Percentiles rank a stretch among this genome's conserved stretches.
Evolutionary conservation across 1,140 invertebrate genomes (phyloP).

Genomic region (Ctenoplectra terminalis): DNA sequence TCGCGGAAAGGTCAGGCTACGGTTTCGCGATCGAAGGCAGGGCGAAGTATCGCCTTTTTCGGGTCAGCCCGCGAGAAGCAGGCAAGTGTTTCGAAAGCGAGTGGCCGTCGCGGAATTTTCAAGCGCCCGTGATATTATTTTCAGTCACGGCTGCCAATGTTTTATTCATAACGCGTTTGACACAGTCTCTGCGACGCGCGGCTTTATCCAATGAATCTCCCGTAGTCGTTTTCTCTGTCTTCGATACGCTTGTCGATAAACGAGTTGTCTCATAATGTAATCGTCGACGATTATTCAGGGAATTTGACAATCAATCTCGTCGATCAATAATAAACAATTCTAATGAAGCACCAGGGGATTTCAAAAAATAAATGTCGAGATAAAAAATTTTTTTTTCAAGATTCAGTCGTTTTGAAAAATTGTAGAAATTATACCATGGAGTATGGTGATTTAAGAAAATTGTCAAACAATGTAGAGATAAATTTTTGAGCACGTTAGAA

Average conservation of each 20-base stretch:
- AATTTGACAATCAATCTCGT: background rate
- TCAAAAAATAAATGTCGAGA: background rate
- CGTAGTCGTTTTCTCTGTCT: background rate
- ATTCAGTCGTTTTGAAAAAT: no score
- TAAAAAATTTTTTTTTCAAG: no score
- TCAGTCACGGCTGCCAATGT: constrained; percentile 4
- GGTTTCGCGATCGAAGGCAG: background rate
- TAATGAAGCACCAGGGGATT: background rate
- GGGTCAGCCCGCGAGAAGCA: background rate
- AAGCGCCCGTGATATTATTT: constrained; percentile 21
- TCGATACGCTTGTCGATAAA: background rate
- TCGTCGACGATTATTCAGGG: background rate
- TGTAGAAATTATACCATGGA: no score
- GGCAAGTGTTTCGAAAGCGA: constrained; percentile 27
- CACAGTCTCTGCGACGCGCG: background rate
- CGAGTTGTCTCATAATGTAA: background rate
- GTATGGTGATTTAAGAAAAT: no score
- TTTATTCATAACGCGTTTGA: constrained; percentile 45
- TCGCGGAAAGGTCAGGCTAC: background rate
- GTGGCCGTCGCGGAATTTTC: constrained; percentile 1
- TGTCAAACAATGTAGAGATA: background rate
- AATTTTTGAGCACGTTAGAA: background rate
- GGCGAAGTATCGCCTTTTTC: constrained; percentile 20
- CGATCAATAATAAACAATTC: background rate
- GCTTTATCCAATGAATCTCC: background rate